These are phyloP conservation scores for Catharus fuscescens DNA, from an alignment of 2,113 vertebrate species.

Conservation along the genomic window DNA sequence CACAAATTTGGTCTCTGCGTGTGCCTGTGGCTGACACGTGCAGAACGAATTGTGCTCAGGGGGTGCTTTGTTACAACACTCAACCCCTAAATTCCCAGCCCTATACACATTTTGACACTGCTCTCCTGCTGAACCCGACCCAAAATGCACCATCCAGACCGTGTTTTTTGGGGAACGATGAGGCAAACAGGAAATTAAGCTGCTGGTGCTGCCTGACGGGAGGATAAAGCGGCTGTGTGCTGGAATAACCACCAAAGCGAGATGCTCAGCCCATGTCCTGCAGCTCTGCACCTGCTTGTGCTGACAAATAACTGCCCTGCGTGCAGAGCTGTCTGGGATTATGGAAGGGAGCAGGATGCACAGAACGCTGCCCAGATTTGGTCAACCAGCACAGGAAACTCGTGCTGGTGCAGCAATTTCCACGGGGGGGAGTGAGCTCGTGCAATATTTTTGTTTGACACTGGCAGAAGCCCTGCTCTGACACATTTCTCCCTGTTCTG, in stretches of 20 bases:
- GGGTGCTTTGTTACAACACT: not conserved
- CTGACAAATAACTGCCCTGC: not conserved
- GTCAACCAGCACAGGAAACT: rapidly evolving
- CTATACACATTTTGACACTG: not conserved
- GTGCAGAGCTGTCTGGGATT: not conserved
- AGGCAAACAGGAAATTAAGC: not conserved
- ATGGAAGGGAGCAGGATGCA: not conserved
- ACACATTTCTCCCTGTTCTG: not conserved
- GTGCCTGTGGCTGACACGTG: not conserved
- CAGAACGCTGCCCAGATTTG: not conserved
- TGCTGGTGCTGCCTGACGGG: conserved; percentile 14
- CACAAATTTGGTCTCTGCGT: not conserved
- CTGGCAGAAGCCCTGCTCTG: not conserved
- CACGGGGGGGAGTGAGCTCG: rapidly evolving
- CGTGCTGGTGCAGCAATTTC: not conserved
- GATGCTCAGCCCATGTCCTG: conserved; percentile 43
- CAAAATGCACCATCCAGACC: not conserved
- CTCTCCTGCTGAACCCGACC: not conserved
- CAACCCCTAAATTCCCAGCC: not conserved
- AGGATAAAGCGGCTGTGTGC: conserved; percentile 35
- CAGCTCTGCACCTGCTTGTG: conserved; percentile 56
- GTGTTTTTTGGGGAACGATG: not conserved
- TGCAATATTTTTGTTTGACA: not conserved
- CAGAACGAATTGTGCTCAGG: not conserved
- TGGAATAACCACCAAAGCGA: conserved; percentile 11